Evolutionary conservation across 2,113 vertebrate species (phyloP).

Genomic region (Excalfactoria chinensis): DNA sequence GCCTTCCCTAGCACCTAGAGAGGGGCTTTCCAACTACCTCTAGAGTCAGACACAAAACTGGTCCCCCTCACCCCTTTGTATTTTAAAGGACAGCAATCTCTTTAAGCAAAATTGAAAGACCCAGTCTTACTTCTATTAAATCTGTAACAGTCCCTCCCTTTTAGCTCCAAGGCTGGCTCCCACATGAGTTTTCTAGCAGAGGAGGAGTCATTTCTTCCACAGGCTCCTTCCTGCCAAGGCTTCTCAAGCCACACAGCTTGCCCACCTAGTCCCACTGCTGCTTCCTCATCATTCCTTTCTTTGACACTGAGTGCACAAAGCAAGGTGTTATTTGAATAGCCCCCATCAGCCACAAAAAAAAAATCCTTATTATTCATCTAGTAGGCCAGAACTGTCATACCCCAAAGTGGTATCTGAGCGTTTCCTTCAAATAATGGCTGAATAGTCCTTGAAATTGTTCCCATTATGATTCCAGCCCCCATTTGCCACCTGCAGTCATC

Average conservation of each 20-base stretch:
- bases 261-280: background rate
- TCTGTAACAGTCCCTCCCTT: background rate
- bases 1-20: background rate
- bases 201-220: fast-evolving
- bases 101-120: background rate
- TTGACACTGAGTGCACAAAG: background rate
- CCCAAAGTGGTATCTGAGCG: background rate
- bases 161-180: background rate
- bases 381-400: background rate
- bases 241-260: background rate
- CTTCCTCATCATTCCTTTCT: background rate
- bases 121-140: background rate
- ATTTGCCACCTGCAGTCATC: slow-evolving; percentile 33
- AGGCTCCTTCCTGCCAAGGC: background rate
- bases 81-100: background rate
- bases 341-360: fast-evolving
- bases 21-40: fast-evolving
- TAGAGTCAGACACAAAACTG: background rate
- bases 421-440: slow-evolving; percentile 39
- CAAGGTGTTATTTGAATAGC: background rate
- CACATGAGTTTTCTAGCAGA: background rate
- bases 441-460: slow-evolving; percentile 18
- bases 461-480: background rate
- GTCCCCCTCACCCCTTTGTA: background rate
- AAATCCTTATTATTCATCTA: background rate